phyloP scores from a whole-genome alignment of 2,797 vertebrate genomes.

The Malacoraja senta region DNA sequence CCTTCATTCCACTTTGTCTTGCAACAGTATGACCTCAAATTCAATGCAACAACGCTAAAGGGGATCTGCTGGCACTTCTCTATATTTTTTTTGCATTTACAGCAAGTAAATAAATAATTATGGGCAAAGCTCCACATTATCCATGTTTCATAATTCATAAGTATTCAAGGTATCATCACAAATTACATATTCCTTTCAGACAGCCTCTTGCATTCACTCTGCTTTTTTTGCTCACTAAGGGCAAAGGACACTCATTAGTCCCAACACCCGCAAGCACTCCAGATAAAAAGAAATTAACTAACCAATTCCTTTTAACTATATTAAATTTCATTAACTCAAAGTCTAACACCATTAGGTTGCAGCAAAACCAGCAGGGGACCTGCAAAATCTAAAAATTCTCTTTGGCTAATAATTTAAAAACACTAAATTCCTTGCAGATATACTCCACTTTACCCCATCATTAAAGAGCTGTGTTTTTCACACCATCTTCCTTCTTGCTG shows the following conservation, averaged over 20 bases:
- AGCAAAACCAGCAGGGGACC: conserved; percentile 57
- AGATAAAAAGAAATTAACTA: conserved; percentile 64
- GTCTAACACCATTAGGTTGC: conserved; percentile 57
- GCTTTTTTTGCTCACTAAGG: conserved; percentile 45
- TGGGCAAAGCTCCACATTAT: conserved; percentile 3
- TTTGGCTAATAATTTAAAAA: conserved; percentile 3
- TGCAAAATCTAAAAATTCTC: conserved; percentile 50
- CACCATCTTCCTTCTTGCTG: background rate
- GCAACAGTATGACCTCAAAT: background rate
- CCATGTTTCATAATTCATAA: conserved; percentile 4
- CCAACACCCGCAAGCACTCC: conserved; percentile 63
- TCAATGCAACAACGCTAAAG: background rate
- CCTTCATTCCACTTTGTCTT: background rate
- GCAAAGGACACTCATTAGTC: conserved; percentile 68
- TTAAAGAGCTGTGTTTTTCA: background rate
- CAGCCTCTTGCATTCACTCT: background rate
- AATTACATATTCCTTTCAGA: conserved; percentile 29
- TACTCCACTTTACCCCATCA: background rate
- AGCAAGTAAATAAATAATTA: conserved; percentile 20
- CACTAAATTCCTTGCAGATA: background rate
- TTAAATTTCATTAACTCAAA: conserved; percentile 74
- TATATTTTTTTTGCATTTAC: background rate
- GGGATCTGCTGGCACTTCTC: background rate
- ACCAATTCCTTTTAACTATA: conserved; percentile 62
- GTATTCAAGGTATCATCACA: background rate